Evolutionary conservation across 2,797 vertebrate genomes (phyloP), one percentile per base, ranked within the genome.

Genomic region (Semaprochilodus insignis): DNA sequence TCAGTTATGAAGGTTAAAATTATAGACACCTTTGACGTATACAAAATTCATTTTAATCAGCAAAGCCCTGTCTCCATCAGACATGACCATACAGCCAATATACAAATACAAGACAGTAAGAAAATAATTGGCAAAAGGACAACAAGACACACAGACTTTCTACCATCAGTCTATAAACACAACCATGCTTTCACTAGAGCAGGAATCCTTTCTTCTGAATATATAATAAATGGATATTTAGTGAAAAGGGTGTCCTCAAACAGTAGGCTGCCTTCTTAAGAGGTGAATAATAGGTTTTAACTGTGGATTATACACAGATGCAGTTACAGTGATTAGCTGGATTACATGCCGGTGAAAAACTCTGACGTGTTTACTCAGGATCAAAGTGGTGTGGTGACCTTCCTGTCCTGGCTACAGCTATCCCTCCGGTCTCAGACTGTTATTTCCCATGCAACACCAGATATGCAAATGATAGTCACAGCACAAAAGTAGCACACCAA

Each of bases 331-430:
- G 19, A 60, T 44, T 44, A 44, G 40, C 5, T 6, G 40, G 40
- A 44, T 69, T 76, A 52, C 48, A 65, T 15, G n/a, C 23, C 57
- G 63, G 19, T 48, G 13, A 72, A 21, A 36, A 31, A 7, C 55
- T 36, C 40, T 52, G 51, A 54, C 27, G 25, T 76, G 57, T 69
- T 74, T 74, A n/a, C 16, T 5, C 34, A 51, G 17, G 14, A 19
- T 14, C 19, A 23, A 75, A 80, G 55, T 19, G 16, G 27, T 16
- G 40, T 25, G 27, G 55, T 57, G 34, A 40, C 54, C 25, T 62
- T 82, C 55, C 40, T 11, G 25, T 55, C 44, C n/a, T 74, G 11
- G 69, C 51, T 19, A 55, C 19, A 67, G 71, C 70, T 82, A 79
- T 70, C 21, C 21, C 7, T 21, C 6, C 15, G 70, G 17, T 40